phyloP scores from a whole-genome alignment of 2,113 vertebrate species.

The Euleptes europaea region DNA sequence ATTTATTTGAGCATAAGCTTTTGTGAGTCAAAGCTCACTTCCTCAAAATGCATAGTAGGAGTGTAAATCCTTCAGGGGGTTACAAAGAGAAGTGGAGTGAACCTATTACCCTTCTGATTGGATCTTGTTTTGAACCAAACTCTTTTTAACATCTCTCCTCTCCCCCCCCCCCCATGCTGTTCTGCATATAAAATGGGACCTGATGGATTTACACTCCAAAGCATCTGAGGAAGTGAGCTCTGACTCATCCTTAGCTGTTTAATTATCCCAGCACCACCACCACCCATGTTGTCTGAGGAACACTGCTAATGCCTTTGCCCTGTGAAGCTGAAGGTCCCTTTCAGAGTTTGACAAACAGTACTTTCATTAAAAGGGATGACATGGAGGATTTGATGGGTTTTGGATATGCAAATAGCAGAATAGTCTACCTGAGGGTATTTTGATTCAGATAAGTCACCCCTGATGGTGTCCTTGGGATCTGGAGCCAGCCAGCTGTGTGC shows the following conservation, averaged over 20 bases:
- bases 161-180: too few relatives aligned
- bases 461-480: slow-evolving; percentile 21
- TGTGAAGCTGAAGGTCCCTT: background rate
- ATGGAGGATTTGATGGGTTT: slow-evolving; percentile 5
- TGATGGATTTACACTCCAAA: too few relatives aligned
- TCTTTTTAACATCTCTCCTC: too few relatives aligned
- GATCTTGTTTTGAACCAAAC: too few relatives aligned
- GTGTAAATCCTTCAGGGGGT: too few relatives aligned
- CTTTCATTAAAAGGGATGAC: slow-evolving; percentile 7
- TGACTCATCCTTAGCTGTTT: background rate
- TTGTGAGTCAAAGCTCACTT: too few relatives aligned
- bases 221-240: too few relatives aligned
- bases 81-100: too few relatives aligned
- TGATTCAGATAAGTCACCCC: slow-evolving; percentile 27
- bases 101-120: too few relatives aligned
- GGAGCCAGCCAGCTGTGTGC: fast-evolving
- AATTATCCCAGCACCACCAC: background rate
- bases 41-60: too few relatives aligned
- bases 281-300: background rate
- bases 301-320: background rate
- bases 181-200: too few relatives aligned
- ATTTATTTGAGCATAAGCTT: too few relatives aligned
- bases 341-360: slow-evolving; percentile 13
- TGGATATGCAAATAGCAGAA: background rate
- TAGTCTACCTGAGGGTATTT: slow-evolving; percentile 11